These are phyloP conservation scores for Thamnaconus septentrionalis DNA, from an alignment of 2,113 vertebrate genomes.

Conservation along the genomic window DNA sequence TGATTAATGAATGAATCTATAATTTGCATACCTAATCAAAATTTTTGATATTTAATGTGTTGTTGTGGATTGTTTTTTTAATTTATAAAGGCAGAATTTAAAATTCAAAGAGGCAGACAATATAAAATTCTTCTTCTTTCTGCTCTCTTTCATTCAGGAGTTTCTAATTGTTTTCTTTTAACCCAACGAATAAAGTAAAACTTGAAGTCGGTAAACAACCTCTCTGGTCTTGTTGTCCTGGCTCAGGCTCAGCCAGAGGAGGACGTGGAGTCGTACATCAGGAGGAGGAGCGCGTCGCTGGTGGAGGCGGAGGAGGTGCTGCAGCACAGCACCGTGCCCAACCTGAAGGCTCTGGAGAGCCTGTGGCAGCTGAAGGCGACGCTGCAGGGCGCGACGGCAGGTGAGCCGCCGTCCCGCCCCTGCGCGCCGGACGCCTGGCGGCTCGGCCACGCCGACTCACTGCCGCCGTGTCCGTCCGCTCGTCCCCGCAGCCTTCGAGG, in stretches of 20 bases:
- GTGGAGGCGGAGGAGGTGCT: slow-evolving; percentile 72
- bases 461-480: background rate
- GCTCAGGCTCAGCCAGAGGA: slow-evolving; percentile 71
- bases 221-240: background rate
- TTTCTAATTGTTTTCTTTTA: too few relatives aligned
- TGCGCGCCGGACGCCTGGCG: background rate
- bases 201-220: too few relatives aligned
- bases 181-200: too few relatives aligned
- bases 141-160: too few relatives aligned
- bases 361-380: slow-evolving; percentile 79
- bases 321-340: slow-evolving; percentile 81
- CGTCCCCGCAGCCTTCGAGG: slow-evolving; percentile 82
- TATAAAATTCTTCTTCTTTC: too few relatives aligned
- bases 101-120: too few relatives aligned
- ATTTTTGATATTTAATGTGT: too few relatives aligned
- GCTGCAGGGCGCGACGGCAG: slow-evolving; percentile 81
- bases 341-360: slow-evolving; percentile 86
- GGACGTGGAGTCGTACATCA: slow-evolving; percentile 72
- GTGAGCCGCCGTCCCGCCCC: slow-evolving; percentile 64
- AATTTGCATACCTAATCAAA: too few relatives aligned
- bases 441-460: slow-evolving; percentile 71
- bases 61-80: too few relatives aligned
- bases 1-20: too few relatives aligned
- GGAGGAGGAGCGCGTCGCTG: slow-evolving; percentile 72
- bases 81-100: too few relatives aligned